These are phyloP conservation scores for Balaeniceps rex DNA, from an alignment of 2,113 vertebrate species.

Conservation along the genomic window DNA sequence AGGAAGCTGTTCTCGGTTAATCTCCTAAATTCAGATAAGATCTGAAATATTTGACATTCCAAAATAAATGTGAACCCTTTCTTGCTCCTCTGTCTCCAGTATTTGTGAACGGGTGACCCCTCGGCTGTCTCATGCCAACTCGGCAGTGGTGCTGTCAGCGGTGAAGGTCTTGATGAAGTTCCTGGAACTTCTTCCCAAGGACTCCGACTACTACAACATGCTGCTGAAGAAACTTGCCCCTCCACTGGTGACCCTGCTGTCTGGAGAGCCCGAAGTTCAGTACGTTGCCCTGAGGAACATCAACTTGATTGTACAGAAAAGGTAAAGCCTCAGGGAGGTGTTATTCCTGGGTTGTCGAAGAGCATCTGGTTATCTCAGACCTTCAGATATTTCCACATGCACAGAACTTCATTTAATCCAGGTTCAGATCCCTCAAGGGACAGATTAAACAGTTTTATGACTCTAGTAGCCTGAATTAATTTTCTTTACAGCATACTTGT, in stretches of 20 bases:
- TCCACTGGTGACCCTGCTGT: conserved; percentile 93
- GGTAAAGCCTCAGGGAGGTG: conserved; percentile 64
- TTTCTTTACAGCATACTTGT: neutral
- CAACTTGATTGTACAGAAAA: conserved; percentile 98
- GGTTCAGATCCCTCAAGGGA: neutral
- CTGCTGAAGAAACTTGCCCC: conserved; percentile 96
- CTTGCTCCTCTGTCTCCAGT: conserved; percentile 62
- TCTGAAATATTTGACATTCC: neutral
- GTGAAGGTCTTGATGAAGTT: conserved; percentile 99
- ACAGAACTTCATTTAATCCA: neutral
- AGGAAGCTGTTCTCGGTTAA: neutral
- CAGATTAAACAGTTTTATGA: neutral
- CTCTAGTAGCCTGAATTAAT: neutral
- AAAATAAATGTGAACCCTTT: neutral
- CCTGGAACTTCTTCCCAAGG: conserved; percentile 94
- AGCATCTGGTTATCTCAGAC: neutral
- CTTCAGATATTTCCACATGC: neutral
- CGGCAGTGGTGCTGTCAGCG: conserved; percentile 94
- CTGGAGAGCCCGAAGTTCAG: conserved; percentile 97
- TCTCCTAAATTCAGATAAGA: neutral
- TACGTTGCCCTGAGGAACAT: conserved; percentile 98
- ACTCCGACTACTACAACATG: conserved; percentile 97
- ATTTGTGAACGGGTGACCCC: conserved; percentile 98
- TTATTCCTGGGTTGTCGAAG: neutral
- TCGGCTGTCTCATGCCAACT: conserved; percentile 96